Evolutionary conservation across 2,888 invertebrate species (phyloP).

Genomic region (Leptopilina syphax): DNA sequence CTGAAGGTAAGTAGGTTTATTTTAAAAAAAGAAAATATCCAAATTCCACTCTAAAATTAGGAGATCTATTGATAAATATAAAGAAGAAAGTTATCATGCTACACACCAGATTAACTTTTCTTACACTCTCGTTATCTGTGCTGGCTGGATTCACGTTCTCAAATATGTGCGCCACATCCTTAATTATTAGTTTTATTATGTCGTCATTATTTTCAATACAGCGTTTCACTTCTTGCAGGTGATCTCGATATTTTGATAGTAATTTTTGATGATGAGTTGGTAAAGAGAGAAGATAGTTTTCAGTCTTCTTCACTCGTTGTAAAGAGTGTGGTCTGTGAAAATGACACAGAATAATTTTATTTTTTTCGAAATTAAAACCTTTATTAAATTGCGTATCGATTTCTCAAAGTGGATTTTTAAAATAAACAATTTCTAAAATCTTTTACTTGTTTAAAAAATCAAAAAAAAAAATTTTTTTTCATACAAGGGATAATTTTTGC

Average conservation of each 20-base stretch:
- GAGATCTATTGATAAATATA: neutral
- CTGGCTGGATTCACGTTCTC: conserved; percentile 82
- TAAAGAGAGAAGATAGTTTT: conserved; percentile 85
- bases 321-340: conserved; percentile 85
- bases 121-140: conserved; percentile 72
- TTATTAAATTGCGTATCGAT: no score
- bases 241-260: conserved; percentile 85
- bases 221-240: conserved; percentile 85
- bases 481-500: no score
- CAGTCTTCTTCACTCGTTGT: conserved; percentile 86
- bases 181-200: conserved; percentile 84
- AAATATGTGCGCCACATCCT: conserved; percentile 90
- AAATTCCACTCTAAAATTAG: neutral
- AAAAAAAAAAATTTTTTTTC: no score
- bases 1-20: no score
- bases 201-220: conserved; percentile 88
- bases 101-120: conserved; percentile 62
- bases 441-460: no score
- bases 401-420: no score
- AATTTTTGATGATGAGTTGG: conserved; percentile 87
- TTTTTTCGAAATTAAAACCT: no score
- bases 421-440: no score
- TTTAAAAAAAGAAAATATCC: no score
- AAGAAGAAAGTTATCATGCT: conserved; percentile 51
- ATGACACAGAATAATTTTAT: no score